Evolutionary conservation across 2,113 vertebrate species (phyloP).

Genomic region (Calidris pugnax): DNA sequence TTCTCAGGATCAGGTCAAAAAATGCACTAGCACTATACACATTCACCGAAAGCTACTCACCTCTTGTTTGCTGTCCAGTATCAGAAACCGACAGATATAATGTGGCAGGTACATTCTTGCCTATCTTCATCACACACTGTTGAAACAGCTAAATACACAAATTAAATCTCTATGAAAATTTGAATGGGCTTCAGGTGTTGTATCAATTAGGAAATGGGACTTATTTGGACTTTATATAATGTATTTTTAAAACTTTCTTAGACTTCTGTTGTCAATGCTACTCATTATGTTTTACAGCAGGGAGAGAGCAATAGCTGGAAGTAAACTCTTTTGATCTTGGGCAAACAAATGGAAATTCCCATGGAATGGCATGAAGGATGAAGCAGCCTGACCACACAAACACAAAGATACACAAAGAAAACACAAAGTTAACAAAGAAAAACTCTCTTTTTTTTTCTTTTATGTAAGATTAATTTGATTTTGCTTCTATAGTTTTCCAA

Average conservation of each 20-base stretch:
- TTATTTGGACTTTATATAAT: background rate
- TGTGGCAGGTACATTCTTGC: background rate
- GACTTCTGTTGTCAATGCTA: background rate
- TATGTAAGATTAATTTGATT: background rate
- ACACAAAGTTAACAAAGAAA: background rate
- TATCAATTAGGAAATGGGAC: background rate
- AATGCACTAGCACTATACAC: background rate
- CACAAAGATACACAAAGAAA: background rate
- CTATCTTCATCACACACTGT: background rate
- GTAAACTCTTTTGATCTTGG: background rate
- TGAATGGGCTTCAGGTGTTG: background rate
- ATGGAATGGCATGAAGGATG: background rate
- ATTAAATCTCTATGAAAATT: background rate
- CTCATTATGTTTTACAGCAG: background rate
- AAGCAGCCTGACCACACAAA: background rate
- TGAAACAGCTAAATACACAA: background rate
- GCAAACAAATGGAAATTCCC: background rate
- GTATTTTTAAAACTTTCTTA: background rate
- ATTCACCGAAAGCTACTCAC: background rate
- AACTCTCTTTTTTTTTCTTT: background rate
- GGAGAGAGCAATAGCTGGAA: background rate
- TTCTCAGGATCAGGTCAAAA: background rate
- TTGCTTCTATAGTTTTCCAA: background rate
- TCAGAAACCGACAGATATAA: background rate
- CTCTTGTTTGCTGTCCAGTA: background rate